Evolutionary conservation across 2,797 vertebrate genomes (phyloP).

Genomic region (Microhierax caerulescens): DNA sequence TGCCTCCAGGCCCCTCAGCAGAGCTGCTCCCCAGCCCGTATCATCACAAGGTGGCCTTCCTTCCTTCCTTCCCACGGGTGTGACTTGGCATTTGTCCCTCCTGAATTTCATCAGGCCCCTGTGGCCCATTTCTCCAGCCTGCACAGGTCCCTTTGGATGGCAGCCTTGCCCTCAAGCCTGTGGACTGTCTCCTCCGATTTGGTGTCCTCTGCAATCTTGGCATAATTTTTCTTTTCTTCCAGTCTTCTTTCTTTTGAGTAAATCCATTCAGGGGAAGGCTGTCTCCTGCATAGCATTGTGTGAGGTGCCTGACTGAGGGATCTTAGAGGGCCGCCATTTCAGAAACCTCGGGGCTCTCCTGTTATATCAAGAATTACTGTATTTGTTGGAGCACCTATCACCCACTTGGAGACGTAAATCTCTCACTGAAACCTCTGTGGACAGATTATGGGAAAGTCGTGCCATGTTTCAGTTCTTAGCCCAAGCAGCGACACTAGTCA

Average conservation of each 20-base stretch:
- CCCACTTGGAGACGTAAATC: neutral
- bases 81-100: neutral
- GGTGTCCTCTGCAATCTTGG: neutral
- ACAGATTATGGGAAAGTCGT: neutral
- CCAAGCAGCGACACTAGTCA: neutral
- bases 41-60: neutral
- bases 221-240: neutral
- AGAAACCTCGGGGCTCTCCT: neutral
- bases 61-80: neutral
- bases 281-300: rapidly evolving
- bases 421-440: neutral
- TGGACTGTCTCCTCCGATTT: neutral
- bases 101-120: neutral
- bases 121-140: neutral
- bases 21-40: rapidly evolving
- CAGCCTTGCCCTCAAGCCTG: neutral
- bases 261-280: neutral
- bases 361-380: neutral
- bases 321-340: neutral
- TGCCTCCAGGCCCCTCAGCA: neutral
- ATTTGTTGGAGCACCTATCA: neutral
- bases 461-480: neutral
- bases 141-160: neutral
- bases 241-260: neutral
- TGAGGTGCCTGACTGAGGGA: neutral